Evolutionary conservation across 2,888 invertebrate species (phyloP).

Genomic region (Epistrophe grossulariae): DNA sequence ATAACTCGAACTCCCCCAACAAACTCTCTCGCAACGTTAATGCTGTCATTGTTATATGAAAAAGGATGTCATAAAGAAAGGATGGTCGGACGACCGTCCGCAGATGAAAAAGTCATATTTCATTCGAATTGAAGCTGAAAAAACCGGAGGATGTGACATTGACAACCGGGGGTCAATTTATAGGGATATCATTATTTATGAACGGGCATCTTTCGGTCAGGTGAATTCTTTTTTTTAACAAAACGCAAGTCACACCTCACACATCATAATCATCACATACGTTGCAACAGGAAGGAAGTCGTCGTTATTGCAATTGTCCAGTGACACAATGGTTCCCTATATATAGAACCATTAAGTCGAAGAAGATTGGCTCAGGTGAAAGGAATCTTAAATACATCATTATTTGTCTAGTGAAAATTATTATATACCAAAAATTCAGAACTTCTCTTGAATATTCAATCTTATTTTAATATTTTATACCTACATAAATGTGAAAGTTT

Average conservation of each 20-base stretch:
- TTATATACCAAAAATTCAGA: too few relatives aligned
- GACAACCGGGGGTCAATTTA: slow-evolving; percentile 55
- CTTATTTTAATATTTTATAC: too few relatives aligned
- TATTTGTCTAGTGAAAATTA: too few relatives aligned
- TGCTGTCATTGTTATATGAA: slow-evolving; percentile 62
- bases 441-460: too few relatives aligned
- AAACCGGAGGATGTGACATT: slow-evolving; percentile 43
- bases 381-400: too few relatives aligned
- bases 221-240: slow-evolving; percentile 40
- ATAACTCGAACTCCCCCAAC: slow-evolving; percentile 57
- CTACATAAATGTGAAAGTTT: too few relatives aligned
- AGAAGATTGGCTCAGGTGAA: too few relatives aligned
- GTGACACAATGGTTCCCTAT: background rate
- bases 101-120: slow-evolving; percentile 60
- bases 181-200: slow-evolving; percentile 59
- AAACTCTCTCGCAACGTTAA: slow-evolving; percentile 29
- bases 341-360: background rate
- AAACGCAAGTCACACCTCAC: slow-evolving; percentile 39
- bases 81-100: slow-evolving; percentile 23
- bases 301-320: slow-evolving; percentile 23
- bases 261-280: slow-evolving; percentile 6
- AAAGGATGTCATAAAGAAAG: slow-evolving; percentile 69
- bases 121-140: slow-evolving; percentile 45
- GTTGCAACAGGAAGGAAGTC: slow-evolving; percentile 69
- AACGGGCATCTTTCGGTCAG: slow-evolving; percentile 58